These are phyloP conservation scores for Neodon shergylaensis DNA, from an alignment of 2,113 vertebrate species.

Conservation along the genomic window DNA sequence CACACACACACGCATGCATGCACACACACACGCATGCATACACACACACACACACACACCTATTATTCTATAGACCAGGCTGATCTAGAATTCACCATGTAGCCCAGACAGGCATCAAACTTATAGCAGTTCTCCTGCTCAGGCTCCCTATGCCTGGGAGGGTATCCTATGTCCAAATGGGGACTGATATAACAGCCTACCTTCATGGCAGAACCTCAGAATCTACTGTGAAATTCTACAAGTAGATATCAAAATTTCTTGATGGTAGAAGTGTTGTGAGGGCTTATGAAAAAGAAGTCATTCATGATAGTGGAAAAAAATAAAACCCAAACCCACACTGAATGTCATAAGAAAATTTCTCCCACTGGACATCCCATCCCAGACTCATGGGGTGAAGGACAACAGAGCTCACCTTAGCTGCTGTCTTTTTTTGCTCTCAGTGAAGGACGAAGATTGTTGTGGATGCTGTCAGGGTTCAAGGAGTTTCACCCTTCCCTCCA, in stretches of 20 bases:
- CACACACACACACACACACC: not conserved
- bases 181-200: not conserved
- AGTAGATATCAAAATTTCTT: not conserved
- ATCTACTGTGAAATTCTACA: not conserved
- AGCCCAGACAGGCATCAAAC: not conserved
- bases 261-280: not conserved
- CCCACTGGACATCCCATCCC: not conserved
- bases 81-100: not conserved
- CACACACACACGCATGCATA: too few relatives aligned
- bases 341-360: not conserved
- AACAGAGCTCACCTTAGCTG: not conserved
- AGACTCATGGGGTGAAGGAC: accelerated
- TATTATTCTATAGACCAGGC: not conserved
- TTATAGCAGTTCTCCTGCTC: not conserved
- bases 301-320: not conserved
- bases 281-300: not conserved
- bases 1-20: not conserved
- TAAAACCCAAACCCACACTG: not conserved
- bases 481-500: not conserved
- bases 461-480: accelerated
- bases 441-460: too few relatives aligned
- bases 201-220: not conserved
- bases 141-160: not conserved
- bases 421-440: not conserved
- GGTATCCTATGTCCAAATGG: not conserved